These are phyloP conservation scores for Drosophila lowei DNA, from an alignment of 1,140 invertebrate genomes.

Conservation along the genomic window DNA sequence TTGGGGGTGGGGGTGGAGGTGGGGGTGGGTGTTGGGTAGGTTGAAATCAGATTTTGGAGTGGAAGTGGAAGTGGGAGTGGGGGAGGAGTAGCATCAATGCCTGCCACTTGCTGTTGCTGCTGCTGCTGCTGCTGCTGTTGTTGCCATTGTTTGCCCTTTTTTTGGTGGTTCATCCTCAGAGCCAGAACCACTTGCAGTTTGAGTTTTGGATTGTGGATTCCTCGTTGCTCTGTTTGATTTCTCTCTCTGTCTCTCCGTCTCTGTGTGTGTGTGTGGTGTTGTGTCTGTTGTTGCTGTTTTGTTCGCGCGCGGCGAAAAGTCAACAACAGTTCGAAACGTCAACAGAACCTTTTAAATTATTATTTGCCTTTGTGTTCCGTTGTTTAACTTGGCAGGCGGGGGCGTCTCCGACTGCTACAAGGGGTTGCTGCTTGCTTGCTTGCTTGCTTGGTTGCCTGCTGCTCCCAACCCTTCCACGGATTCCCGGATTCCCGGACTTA, in stretches of 20 bases:
- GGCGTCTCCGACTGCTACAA: constrained; percentile 14
- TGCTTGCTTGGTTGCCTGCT: no score
- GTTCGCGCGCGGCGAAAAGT: constrained; percentile 78
- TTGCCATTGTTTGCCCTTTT: no score
- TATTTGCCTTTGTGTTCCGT: constrained; percentile 79
- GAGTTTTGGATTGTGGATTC: constrained; percentile 40
- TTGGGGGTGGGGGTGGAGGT: no score
- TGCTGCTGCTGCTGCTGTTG: not conserved
- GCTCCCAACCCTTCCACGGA: constrained; percentile 34
- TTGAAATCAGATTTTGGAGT: not conserved
- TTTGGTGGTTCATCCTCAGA: constrained; percentile 13
- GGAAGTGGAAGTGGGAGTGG: constrained; percentile 3
- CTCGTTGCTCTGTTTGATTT: constrained; percentile 34
- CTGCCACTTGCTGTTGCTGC: constrained; percentile 31
- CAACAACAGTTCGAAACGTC: constrained; percentile 82
- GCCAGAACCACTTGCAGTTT: constrained; percentile 69
- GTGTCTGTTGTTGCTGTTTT: constrained; percentile 56
- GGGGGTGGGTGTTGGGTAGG: constrained; percentile 3
- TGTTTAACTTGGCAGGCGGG: constrained; percentile 69
- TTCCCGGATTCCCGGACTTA: constrained; percentile 13
- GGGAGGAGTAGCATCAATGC: constrained; percentile 19
- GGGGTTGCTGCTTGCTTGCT: constrained; percentile 4
- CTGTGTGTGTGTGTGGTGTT: constrained; percentile 42
- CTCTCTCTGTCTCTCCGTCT: constrained; percentile 33
- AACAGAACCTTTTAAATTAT: constrained; percentile 83